Conservation (phyloP, 2,113 vertebrate genomes). For the Pelusios castaneus region DNA sequence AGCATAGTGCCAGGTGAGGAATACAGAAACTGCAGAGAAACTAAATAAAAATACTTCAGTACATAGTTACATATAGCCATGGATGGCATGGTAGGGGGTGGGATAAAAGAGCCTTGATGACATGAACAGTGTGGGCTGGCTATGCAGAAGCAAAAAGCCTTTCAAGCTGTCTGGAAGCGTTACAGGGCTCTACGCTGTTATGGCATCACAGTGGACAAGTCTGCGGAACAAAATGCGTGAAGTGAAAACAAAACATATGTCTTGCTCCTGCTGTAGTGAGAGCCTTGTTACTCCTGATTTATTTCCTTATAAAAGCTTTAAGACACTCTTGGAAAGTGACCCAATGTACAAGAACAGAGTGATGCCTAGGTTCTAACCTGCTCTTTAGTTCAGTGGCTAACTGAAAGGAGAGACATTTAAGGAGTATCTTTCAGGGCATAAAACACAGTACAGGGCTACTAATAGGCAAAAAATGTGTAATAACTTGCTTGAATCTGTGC, state of each 20-base stretch:
- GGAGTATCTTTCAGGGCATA: conserved; percentile 17
- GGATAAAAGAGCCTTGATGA: background rate
- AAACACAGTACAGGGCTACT: background rate
- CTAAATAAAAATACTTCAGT: conserved; percentile 12
- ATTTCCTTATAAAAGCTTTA: conserved; percentile 15
- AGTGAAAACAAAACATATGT: background rate
- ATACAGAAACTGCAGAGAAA: background rate
- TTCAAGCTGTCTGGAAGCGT: background rate
- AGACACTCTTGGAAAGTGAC: background rate
- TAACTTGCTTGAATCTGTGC: accelerated
- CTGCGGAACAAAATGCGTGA: background rate
- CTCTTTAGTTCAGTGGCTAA: background rate
- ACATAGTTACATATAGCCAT: background rate
- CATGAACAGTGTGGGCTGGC: background rate
- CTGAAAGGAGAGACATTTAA: conserved; percentile 1
- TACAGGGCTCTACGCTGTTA: background rate
- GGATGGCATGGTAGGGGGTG: accelerated
- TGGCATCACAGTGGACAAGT: conserved; percentile 14
- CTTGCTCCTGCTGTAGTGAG: background rate
- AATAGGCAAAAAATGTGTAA: background rate
- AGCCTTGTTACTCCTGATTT: background rate
- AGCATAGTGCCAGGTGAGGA: background rate
- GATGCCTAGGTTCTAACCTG: background rate
- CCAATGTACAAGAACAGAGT: background rate
- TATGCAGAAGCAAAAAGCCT: background rate